phyloP scores from a whole-genome alignment of 2,888 invertebrate genomes.

The Acanthosepion pharaonis region DNA sequence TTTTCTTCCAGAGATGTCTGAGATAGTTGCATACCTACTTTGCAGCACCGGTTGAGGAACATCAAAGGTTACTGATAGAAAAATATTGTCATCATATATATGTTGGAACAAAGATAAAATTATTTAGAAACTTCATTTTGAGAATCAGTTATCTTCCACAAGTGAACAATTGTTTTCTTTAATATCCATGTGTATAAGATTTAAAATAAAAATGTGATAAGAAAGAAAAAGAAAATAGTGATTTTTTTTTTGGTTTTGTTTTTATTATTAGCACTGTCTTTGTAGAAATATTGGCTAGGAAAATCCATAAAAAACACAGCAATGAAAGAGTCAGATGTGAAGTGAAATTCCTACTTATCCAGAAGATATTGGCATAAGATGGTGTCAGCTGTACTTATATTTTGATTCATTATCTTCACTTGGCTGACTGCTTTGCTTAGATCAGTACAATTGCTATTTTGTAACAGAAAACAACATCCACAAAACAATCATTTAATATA shows the following conservation, averaged over 20 bases:
- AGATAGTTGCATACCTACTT: too few relatives aligned
- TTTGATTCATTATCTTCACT: not conserved
- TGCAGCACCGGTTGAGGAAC: too few relatives aligned
- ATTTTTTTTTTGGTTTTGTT: not conserved
- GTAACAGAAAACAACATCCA: constrained; percentile 12
- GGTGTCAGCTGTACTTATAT: not conserved
- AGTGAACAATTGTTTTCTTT: too few relatives aligned
- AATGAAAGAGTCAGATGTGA: constrained; percentile 21
- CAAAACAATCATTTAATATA: not conserved
- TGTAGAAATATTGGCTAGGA: constrained; percentile 33
- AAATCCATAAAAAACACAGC: constrained; percentile 17
- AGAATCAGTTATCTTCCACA: too few relatives aligned
- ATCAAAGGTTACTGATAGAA: too few relatives aligned
- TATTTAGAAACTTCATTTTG: too few relatives aligned
- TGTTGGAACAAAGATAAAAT: too few relatives aligned
- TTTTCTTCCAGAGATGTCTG: too few relatives aligned
- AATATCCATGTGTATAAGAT: too few relatives aligned
- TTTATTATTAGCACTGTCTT: not conserved
- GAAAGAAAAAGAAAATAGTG: not conserved
- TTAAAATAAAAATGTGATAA: not conserved
- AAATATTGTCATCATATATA: too few relatives aligned
- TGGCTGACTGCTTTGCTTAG: not conserved
- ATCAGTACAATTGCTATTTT: not conserved
- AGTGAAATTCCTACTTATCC: not conserved
- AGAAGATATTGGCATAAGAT: not conserved